phyloP scores from a whole-genome alignment of 2,797 vertebrate species.

The Arnoldichthys spilopterus region DNA sequence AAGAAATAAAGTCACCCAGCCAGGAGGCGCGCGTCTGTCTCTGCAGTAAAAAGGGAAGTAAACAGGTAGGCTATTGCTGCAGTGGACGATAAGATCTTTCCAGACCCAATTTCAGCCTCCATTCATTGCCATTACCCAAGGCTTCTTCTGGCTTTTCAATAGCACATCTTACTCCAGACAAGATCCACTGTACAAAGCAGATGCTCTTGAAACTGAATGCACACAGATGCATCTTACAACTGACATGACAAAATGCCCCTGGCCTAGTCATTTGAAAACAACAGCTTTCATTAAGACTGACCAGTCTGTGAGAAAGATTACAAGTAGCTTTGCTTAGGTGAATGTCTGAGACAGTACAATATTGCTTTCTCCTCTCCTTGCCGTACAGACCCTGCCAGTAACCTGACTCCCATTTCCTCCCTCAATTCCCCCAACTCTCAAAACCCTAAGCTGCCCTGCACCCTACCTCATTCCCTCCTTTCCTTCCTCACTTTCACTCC shows the following conservation, averaged over 20 bases:
- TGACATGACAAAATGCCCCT: not conserved
- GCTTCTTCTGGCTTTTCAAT: slow-evolving; percentile 39
- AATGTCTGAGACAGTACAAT: slow-evolving; percentile 10
- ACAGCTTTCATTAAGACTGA: not conserved
- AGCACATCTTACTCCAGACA: slow-evolving; percentile 32
- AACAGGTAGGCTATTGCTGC: slow-evolving; percentile 52
- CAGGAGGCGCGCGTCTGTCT: slow-evolving; percentile 35
- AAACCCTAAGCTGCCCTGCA: slow-evolving; percentile 4
- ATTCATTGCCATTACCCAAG: slow-evolving; percentile 45
- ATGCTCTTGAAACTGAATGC: slow-evolving; percentile 6
- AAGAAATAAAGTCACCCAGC: slow-evolving; percentile 47
- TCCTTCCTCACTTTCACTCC: slow-evolving; percentile 20
- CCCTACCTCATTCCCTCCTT: slow-evolving; percentile 17
- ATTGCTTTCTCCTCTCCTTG: slow-evolving; percentile 27
- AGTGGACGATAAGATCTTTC: slow-evolving; percentile 46
- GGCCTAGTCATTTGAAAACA: not conserved
- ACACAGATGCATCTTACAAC: not conserved
- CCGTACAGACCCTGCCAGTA: slow-evolving; percentile 28
- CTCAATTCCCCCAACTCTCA: slow-evolving; percentile 26
- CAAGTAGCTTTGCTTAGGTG: not conserved
- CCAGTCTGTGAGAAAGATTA: slow-evolving; percentile 6
- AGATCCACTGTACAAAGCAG: slow-evolving; percentile 27
- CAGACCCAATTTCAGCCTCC: slow-evolving; percentile 50
- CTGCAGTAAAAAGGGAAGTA: slow-evolving; percentile 48
- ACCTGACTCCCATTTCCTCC: slow-evolving; percentile 41